A percentile compares a stretch with the other conserved stretches of the same genome.
These are phyloP conservation scores for Leptopilina clavipes DNA, from an alignment of 1,140 invertebrate genomes.

Conservation along the genomic window DNA sequence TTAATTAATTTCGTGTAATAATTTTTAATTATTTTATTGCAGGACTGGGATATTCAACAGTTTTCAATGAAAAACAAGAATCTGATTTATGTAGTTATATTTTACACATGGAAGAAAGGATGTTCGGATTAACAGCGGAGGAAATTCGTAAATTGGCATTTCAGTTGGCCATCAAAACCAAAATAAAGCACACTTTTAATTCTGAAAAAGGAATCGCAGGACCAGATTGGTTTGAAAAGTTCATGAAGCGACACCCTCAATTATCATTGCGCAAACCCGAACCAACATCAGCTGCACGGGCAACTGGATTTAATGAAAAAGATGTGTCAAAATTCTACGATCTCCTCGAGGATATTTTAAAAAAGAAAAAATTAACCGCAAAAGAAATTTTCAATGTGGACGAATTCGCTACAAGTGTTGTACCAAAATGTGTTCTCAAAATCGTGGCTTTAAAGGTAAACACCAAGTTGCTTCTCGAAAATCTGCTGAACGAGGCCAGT, in stretches of 20 bases:
- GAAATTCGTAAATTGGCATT: constrained; percentile 47
- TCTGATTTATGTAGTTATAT: constrained; percentile 44
- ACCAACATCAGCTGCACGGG: constrained; percentile 57
- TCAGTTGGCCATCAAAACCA: constrained; percentile 44
- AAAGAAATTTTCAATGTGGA: constrained; percentile 58
- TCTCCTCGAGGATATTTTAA: too few species aligned
- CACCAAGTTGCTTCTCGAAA: constrained; percentile 59
- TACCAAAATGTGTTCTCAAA: constrained; percentile 54
- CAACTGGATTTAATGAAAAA: constrained; percentile 56
- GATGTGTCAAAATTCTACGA: constrained; percentile 41
- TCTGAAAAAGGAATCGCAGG: constrained; percentile 48
- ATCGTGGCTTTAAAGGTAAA: constrained; percentile 51
- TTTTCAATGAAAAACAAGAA: constrained; percentile 42
- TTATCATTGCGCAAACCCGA: constrained; percentile 58
- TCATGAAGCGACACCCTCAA: constrained; percentile 60
- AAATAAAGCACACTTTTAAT: constrained; percentile 9
- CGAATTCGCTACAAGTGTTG: constrained; percentile 54
- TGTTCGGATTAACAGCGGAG: constrained; percentile 46
- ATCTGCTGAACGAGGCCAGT: constrained; percentile 56
- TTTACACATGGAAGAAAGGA: constrained; percentile 42
- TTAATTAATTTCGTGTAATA: too few species aligned
- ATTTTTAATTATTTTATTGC: too few species aligned
- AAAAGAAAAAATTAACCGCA: constrained; percentile 44
- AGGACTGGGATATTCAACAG: constrained; percentile 4
- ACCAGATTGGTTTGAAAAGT: constrained; percentile 56